phyloP scores from a whole-genome alignment of 35 echinoderm and acorn worm species.

The Lytechinus variegatus region DNA sequence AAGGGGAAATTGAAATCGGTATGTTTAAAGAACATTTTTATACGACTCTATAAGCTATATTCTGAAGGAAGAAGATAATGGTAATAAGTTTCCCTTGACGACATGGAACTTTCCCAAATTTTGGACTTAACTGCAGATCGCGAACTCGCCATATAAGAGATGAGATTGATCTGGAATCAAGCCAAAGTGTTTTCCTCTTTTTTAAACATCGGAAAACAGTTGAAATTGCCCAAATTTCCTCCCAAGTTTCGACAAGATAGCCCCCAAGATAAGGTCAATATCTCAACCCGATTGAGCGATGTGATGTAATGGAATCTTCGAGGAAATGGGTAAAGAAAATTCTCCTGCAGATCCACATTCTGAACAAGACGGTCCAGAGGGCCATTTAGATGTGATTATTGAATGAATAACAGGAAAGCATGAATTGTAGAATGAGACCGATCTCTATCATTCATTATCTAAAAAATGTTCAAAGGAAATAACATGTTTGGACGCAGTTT shows the following conservation, averaged over 20 bases:
- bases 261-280: not conserved
- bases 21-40: not conserved
- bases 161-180: not conserved
- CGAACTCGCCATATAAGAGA: not conserved
- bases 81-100: not conserved
- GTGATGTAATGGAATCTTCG: not conserved
- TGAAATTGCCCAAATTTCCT: conserved; percentile 43
- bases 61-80: not conserved
- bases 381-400: not conserved
- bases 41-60: not conserved
- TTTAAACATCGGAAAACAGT: conserved; percentile 19
- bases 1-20: not conserved
- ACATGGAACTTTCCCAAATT: conserved; percentile 6
- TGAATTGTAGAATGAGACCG: not conserved
- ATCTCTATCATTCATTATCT: not conserved
- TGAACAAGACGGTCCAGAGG: not conserved
- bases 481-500: not conserved
- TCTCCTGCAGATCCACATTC: not conserved
- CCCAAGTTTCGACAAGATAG: not conserved
- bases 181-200: conserved; percentile 29
- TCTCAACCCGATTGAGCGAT: not conserved
- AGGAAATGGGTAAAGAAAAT: not conserved
- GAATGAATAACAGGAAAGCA: conserved; percentile 18
- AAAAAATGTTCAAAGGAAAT: not conserved
- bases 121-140: not conserved